These are phyloP conservation scores for Rhagonycha fulva DNA, from an alignment of 2,888 invertebrate genomes.

Conservation along the genomic window DNA sequence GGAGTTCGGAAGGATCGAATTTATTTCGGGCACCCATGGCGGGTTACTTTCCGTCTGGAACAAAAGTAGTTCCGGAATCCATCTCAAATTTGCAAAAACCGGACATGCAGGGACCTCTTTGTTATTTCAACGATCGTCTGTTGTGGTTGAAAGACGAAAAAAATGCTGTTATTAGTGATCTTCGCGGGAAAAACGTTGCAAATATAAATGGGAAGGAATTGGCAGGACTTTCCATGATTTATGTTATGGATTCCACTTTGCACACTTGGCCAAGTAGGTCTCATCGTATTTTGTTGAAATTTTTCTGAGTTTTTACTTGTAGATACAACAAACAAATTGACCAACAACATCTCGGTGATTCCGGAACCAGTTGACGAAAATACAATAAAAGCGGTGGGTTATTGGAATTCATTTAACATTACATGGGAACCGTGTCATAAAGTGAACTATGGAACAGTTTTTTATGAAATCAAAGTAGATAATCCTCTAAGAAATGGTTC, in stretches of 20 bases:
- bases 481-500: conserved; percentile 65
- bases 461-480: conserved; percentile 78
- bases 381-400: conserved; percentile 73
- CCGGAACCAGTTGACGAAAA: conserved; percentile 72
- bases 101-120: conserved; percentile 71
- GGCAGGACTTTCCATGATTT: conserved; percentile 69
- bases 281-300: background rate
- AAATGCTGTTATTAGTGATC: conserved; percentile 76
- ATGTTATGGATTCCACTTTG: conserved; percentile 72
- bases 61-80: conserved; percentile 34
- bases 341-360: conserved; percentile 64
- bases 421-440: conserved; percentile 77
- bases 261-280: conserved; percentile 62
- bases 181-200: conserved; percentile 74
- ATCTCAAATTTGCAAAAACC: conserved; percentile 58
- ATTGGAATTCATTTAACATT: conserved; percentile 81
- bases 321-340: conserved; percentile 33
- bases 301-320: background rate
- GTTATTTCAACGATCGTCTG: conserved; percentile 80
- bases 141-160: conserved; percentile 81
- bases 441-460: conserved; percentile 80
- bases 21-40: conserved; percentile 73
- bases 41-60: conserved; percentile 39
- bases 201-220: conserved; percentile 66
- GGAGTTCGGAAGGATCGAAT: conserved; percentile 76